A percentile compares a stretch with the other conserved stretches of the same genome.
phyloP scores from a whole-genome alignment of 2,888 invertebrate species.

The Trypoxylon attenuatum region DNA sequence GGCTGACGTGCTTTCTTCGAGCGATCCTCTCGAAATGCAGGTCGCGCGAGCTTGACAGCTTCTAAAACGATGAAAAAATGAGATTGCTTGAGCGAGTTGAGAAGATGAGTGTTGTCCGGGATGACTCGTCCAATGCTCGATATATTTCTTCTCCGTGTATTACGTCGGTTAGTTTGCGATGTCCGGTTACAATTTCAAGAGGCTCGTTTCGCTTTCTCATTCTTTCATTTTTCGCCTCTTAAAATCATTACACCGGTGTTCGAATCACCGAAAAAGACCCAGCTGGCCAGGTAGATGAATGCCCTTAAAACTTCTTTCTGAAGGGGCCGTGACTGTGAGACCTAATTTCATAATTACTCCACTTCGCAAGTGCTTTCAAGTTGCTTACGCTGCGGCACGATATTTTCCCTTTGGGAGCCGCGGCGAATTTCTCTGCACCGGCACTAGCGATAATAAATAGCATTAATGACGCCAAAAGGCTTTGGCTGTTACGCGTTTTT shows the following conservation, averaged over 20 bases:
- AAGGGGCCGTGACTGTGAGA: not conserved
- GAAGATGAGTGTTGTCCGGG: too few species aligned
- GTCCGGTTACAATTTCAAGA: conserved; percentile 10
- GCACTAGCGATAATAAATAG: not conserved
- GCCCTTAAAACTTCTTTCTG: conserved; percentile 4
- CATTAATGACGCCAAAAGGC: not conserved
- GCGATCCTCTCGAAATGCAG: conserved; percentile 5
- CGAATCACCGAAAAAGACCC: not conserved
- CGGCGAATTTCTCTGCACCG: not conserved
- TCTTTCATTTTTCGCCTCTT: too few species aligned
- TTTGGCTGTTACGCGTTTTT: not conserved
- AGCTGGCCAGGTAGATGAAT: conserved; percentile 7
- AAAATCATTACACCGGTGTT: conserved; percentile 21
- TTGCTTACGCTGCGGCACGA: not conserved
- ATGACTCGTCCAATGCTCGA: too few species aligned
- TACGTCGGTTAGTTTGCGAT: not conserved
- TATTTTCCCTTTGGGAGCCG: not conserved
- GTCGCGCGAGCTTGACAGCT: too few species aligned
- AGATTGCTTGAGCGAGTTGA: too few species aligned
- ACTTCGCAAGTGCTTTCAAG: conserved; percentile 1
- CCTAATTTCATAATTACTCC: conserved; percentile 21
- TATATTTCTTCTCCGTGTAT: not conserved
- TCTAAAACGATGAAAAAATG: too few species aligned
- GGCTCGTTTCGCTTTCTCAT: too few species aligned
- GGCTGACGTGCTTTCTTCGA: too few species aligned